These are phyloP conservation scores for Misgurnus mizolepis DNA, from an alignment of 2,113 vertebrate species.

Conservation along the genomic window DNA sequence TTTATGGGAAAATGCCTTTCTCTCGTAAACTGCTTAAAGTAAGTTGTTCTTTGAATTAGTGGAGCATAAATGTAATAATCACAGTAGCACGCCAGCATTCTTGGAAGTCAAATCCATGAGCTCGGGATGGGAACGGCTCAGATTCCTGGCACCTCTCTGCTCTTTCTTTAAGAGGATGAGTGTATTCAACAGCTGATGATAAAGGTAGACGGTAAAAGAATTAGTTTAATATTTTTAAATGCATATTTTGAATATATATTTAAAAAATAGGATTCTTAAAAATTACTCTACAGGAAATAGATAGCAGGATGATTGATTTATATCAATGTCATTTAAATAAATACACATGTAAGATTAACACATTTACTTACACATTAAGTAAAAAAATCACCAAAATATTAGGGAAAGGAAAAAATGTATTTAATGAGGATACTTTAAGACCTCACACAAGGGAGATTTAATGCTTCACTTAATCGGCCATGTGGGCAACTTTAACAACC, in stretches of 20 bases:
- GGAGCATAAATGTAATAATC: conserved; percentile 31
- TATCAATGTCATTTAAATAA: too few species aligned
- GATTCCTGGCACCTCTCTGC: conserved; percentile 33
- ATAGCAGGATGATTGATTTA: too few species aligned
- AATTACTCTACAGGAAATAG: too few species aligned
- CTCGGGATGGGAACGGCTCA: neutral
- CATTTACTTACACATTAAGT: too few species aligned
- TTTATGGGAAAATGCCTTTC: conserved; percentile 50
- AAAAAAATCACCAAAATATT: too few species aligned
- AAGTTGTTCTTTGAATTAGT: conserved; percentile 20
- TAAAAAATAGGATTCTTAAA: too few species aligned
- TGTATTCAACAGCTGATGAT: neutral
- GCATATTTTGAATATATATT: too few species aligned
- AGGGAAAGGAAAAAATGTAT: too few species aligned
- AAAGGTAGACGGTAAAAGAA: neutral
- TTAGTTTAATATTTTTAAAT: too few species aligned
- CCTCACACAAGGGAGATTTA: neutral
- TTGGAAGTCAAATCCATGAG: conserved; percentile 38
- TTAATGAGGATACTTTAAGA: too few species aligned
- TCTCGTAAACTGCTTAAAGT: conserved; percentile 36
- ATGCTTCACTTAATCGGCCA: neutral
- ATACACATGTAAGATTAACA: too few species aligned
- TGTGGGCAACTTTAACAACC: neutral
- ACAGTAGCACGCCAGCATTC: conserved; percentile 25
- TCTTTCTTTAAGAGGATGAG: conserved; percentile 7